Conservation (phyloP, 2,888 invertebrate genomes). For the Scaptomyza caliginosa region DNA sequence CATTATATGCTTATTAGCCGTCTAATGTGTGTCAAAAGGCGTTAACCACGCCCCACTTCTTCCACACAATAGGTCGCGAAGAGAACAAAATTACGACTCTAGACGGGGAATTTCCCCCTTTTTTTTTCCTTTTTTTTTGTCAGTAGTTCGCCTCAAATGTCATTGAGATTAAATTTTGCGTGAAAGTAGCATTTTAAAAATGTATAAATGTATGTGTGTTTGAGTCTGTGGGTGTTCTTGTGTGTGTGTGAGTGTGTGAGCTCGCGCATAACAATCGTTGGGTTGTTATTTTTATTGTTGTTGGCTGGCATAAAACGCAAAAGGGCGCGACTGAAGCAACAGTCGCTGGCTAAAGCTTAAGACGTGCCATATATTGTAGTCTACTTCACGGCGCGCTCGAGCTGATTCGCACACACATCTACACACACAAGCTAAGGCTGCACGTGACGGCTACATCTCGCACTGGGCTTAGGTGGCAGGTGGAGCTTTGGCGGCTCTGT, state of each 20-base stretch:
- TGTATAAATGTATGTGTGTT: conserved; percentile 35
- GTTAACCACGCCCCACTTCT: conserved; percentile 14
- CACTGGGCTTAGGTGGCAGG: conserved; percentile 48
- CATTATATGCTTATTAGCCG: conserved; percentile 68
- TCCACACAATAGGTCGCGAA: not conserved
- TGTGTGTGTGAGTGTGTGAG: conserved; percentile 45
- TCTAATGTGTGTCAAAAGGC: conserved; percentile 49
- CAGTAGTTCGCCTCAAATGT: conserved; percentile 73
- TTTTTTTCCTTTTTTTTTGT: conserved; percentile 38
- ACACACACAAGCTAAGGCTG: conserved; percentile 6
- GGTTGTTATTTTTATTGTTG: conserved; percentile 62
- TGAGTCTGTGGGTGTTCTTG: conserved; percentile 3
- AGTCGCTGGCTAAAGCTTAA: conserved; percentile 60
- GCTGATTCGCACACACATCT: conserved; percentile 24
- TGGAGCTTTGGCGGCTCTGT: conserved; percentile 41
- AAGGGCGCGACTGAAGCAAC: conserved; percentile 75
- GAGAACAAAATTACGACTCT: conserved; percentile 9
- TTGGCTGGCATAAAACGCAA: conserved; percentile 66
- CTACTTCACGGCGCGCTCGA: conserved; percentile 46
- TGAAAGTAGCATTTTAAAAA: conserved; percentile 79
- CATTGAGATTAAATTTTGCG: conserved; percentile 80
- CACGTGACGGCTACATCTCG: conserved; percentile 57
- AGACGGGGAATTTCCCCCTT: conserved; percentile 9
- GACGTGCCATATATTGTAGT: conserved; percentile 69
- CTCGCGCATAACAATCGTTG: conserved; percentile 71